Evolutionary conservation across 1,140 invertebrate species (phyloP), one percentile per base, ranked within the genome.

Genomic region (Cardiocondyla obscurior): DNA sequence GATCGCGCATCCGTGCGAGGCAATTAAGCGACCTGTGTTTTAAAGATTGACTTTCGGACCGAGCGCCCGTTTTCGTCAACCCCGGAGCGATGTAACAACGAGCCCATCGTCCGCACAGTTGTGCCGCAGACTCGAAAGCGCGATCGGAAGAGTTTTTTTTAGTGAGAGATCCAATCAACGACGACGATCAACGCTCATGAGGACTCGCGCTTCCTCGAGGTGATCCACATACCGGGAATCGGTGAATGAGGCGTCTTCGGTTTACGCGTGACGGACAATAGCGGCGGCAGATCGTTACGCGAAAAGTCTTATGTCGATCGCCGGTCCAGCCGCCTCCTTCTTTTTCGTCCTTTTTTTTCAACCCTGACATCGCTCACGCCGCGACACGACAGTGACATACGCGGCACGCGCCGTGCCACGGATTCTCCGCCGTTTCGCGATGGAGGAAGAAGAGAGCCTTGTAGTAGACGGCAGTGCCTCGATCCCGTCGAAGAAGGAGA

Each of bases 401-500:
- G 19, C 67, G 30, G 30, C 49, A 36, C 33, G 4, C 14, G 36
- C 10, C 49, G 58, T 5, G 22, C 19, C 58, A n/a, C 33, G 30
- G 49, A 8, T 22, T 33, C 16, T 36, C 0, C 8, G 28, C 6
- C 89, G 12, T 25, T 28, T 30, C n/a, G 44, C 42, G n/a, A 69
- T 69, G 44, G 44, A 69, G n/a, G 44, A 69, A 16, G 65, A 49
- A 12, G 44, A 33, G 36, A 42, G 22, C 3, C 3, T 28, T 14
- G 36, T 36, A 36, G 6, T 3, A 36, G 19, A 4, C 36, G 62
- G 25, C 58, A 7, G 19, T 3, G 19, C 6, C 12, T 22, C 28
- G 28, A 33, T 2, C 28, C 28, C 64, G 8, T 28, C 39, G 44
- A 67, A 69, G 8, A 69, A 93, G 85, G 92, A 93, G 82, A 93